Percentiles rank a stretch among this genome's conserved stretches.
These are phyloP conservation scores for Eufriesea mexicana DNA, from an alignment of 1,140 invertebrate species.

Conservation along the genomic window DNA sequence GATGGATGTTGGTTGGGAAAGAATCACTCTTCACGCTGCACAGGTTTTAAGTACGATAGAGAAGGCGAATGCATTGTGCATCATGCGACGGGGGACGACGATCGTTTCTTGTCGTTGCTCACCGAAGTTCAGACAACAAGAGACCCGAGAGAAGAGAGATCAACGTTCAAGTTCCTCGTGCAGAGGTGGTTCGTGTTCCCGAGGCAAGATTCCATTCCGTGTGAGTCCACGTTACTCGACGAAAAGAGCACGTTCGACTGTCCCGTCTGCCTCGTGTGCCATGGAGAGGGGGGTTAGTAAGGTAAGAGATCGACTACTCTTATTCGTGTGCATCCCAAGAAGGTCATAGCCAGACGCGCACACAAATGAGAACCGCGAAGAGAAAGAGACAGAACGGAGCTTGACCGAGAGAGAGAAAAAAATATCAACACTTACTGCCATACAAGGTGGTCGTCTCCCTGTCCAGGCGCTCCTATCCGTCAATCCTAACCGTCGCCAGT, in stretches of 20 bases:
- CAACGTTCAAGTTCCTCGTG: constrained; percentile 34
- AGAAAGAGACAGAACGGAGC: neutral
- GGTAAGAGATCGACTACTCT: constrained; percentile 51
- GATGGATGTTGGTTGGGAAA: neutral
- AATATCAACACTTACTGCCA: constrained; percentile 61
- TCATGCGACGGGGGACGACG: neutral
- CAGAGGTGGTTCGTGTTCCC: constrained; percentile 39
- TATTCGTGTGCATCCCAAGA: constrained; percentile 51
- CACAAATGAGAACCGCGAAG: neutral
- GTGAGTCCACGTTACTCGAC: constrained; percentile 57
- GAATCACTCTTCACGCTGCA: constrained; percentile 9
- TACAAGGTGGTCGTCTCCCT: constrained; percentile 44
- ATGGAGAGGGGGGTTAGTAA: constrained; percentile 49
- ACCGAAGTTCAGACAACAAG: constrained; percentile 48
- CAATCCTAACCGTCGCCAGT: constrained; percentile 20
- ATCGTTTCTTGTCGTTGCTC: constrained; percentile 6
- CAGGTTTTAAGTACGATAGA: neutral
- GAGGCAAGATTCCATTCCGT: constrained; percentile 67
- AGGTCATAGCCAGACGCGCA: neutral
- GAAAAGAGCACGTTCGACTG: constrained; percentile 23
- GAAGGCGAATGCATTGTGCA: neutral
- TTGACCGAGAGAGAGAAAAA: neutral
- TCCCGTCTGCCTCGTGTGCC: constrained; percentile 56
- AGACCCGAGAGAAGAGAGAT: constrained; percentile 34
- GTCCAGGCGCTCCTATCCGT: constrained; percentile 42